Percentiles rank a stretch among this genome's conserved stretches.
Conservation (phyloP, 2,797 vertebrate species). For the Rhadinocentrus ornatus region DNA sequence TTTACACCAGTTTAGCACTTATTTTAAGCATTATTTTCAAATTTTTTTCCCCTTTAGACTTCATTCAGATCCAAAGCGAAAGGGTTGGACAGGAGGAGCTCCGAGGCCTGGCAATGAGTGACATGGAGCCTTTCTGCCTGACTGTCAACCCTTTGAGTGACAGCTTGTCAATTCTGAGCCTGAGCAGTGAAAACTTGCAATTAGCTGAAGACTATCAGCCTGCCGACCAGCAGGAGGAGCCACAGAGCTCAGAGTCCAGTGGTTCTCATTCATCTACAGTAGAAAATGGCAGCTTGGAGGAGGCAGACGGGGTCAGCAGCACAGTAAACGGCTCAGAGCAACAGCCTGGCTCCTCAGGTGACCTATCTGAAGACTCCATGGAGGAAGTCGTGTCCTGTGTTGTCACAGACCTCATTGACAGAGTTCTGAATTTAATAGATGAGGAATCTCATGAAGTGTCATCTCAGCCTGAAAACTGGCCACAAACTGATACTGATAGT, state of each 20-base stretch:
- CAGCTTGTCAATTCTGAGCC: conserved; percentile 93
- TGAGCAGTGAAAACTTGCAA: conserved; percentile 96
- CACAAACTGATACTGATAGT: conserved; percentile 83
- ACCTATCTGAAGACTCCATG: conserved; percentile 79
- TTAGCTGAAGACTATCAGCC: conserved; percentile 90
- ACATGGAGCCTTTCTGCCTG: conserved; percentile 97
- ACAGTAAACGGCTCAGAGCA: conserved; percentile 65
- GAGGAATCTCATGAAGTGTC: conserved; percentile 71
- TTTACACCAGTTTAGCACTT: not conserved
- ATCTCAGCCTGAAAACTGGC: conserved; percentile 76
- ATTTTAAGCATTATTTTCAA: not conserved
- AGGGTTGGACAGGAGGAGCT: conserved; percentile 81
- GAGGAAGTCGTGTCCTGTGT: conserved; percentile 89
- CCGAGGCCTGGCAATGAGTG: conserved; percentile 85
- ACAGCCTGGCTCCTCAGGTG: conserved; percentile 53
- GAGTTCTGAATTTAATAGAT: conserved; percentile 84
- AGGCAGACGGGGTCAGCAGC: conserved; percentile 81
- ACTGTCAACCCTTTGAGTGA: conserved; percentile 98
- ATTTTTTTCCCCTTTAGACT: conserved; percentile 69
- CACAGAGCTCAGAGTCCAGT: conserved; percentile 91
- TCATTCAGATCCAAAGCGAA: conserved; percentile 78
- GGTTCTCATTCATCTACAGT: conserved; percentile 90
- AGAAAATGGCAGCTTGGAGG: conserved; percentile 93
- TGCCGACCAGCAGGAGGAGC: conserved; percentile 89
- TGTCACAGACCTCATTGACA: conserved; percentile 89